These are phyloP conservation scores for Micromussa lordhowensis DNA, from an alignment of 92 coral and sea anemone species.

Conservation along the genomic window DNA sequence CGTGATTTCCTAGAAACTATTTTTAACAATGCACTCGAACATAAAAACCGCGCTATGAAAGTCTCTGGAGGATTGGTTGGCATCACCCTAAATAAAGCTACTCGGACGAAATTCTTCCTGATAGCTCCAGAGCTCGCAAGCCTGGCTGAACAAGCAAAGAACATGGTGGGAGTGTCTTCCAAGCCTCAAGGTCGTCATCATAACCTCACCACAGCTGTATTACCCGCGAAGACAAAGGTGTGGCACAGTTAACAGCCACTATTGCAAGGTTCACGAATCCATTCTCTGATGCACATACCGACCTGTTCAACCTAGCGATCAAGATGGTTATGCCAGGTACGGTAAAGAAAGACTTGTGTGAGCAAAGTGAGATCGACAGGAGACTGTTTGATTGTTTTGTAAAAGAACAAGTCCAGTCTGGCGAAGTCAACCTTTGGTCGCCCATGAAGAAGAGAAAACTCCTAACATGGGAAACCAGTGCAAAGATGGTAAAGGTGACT, in stretches of 20 bases:
- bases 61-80: slow-evolving; percentile 63
- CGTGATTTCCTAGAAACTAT: too few species aligned
- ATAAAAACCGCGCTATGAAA: slow-evolving; percentile 63
- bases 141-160: slow-evolving; percentile 57
- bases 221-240: slow-evolving; percentile 46
- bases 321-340: slow-evolving; percentile 53
- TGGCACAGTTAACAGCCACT: slow-evolving; percentile 9
- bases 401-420: background rate
- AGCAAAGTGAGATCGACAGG: slow-evolving; percentile 21
- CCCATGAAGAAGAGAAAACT: slow-evolving; percentile 55
- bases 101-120: slow-evolving; percentile 59
- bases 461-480: slow-evolving; percentile 35
- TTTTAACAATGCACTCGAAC: slow-evolving; percentile 66
- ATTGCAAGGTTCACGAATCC: slow-evolving; percentile 42
- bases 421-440: slow-evolving; percentile 13
- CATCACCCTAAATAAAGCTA: slow-evolving; percentile 59
- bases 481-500: slow-evolving; percentile 20
- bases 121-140: slow-evolving; percentile 67
- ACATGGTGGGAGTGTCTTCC: slow-evolving; percentile 52
- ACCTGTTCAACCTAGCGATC: slow-evolving; percentile 44
- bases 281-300: background rate
- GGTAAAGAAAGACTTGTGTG: too few species aligned
- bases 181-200: slow-evolving; percentile 34
- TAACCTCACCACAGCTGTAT: slow-evolving; percentile 37
- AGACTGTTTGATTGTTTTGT: slow-evolving; percentile 9